These are phyloP conservation scores for Hylaeus volcanicus DNA, from an alignment of 1,140 invertebrate species.

Conservation along the genomic window DNA sequence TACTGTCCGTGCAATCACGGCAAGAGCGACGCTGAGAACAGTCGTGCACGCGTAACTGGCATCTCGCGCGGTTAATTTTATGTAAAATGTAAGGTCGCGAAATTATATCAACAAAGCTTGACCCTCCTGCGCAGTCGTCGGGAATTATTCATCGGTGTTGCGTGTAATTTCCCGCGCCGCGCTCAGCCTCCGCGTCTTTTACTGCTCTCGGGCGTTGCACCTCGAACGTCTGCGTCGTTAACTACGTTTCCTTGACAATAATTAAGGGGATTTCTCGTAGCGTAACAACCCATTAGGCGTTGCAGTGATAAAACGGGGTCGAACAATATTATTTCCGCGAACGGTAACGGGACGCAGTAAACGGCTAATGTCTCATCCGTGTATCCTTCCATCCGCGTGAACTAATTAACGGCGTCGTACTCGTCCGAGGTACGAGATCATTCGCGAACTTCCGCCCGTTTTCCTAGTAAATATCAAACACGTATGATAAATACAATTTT, in stretches of 20 bases:
- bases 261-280: conserved; percentile 31
- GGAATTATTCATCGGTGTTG: conserved; percentile 16
- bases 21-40: conserved; percentile 1
- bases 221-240: background rate
- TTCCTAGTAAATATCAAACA: too few species aligned
- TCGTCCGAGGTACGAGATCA: background rate
- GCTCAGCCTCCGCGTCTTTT: background rate
- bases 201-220: background rate
- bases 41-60: background rate
- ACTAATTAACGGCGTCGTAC: conserved; percentile 49
- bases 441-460: too few species aligned
- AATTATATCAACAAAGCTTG: conserved; percentile 54
- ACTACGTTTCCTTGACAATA: conserved; percentile 23
- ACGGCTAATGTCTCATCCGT: background rate
- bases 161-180: background rate
- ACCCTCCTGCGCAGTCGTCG: conserved; percentile 5
- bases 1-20: conserved; percentile 41
- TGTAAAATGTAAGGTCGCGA: conserved; percentile 48
- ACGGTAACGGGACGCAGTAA: conserved; percentile 20
- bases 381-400: conserved; percentile 6
- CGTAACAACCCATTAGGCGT: conserved; percentile 42
- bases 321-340: conserved; percentile 21
- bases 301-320: conserved; percentile 41
- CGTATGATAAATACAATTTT: too few species aligned
- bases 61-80: conserved; percentile 21